A percentile compares a stretch with the other conserved stretches of the same genome.
Evolutionary conservation across 1,140 invertebrate species (phyloP).

Genomic region (Drosophila parvula): DNA sequence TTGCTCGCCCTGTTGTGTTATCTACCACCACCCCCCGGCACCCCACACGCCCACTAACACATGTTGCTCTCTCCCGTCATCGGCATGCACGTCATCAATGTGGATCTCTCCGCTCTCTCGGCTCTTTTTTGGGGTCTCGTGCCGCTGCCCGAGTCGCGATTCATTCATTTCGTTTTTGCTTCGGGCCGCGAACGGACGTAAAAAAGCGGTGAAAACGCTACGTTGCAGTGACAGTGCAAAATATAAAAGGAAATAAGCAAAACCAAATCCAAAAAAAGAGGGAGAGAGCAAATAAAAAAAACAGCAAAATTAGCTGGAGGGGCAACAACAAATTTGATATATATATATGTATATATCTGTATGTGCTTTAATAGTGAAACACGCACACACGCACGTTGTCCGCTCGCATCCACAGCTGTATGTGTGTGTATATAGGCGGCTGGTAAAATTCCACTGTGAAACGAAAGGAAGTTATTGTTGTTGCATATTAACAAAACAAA

Average conservation of each 20-base stretch:
- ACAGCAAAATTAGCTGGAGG: conserved; percentile 56
- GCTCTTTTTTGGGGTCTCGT: conserved; percentile 67
- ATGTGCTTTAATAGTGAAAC: conserved; percentile 65
- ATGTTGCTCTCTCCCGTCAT: conserved; percentile 29
- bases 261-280: conserved; percentile 43
- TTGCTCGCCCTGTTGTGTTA: conserved; percentile 18
- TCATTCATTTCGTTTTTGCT: conserved; percentile 82
- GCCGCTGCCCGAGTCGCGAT: conserved; percentile 54
- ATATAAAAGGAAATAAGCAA: conserved; percentile 19
- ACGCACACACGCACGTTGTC: conserved; percentile 39
- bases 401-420: conserved; percentile 35
- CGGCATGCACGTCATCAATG: conserved; percentile 27
- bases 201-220: conserved; percentile 18
- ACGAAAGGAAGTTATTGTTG: conserved; percentile 72
- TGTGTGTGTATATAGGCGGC: conserved; percentile 56
- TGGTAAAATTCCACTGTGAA: conserved; percentile 80
- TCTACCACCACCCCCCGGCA: conserved; percentile 9
- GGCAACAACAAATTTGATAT: conserved; percentile 68
- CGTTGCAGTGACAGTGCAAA: conserved; percentile 64
- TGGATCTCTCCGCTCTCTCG: conserved; percentile 10
- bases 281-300: conserved; percentile 38
- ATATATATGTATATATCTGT: conserved; percentile 31
- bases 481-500: conserved; percentile 73
- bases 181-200: conserved; percentile 57
- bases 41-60: conserved; percentile 27